These are phyloP conservation scores for Euphysa ruthae DNA, from an alignment of 30 jellyfish, hydroid and myxozoan genomes.

Conservation along the genomic window DNA sequence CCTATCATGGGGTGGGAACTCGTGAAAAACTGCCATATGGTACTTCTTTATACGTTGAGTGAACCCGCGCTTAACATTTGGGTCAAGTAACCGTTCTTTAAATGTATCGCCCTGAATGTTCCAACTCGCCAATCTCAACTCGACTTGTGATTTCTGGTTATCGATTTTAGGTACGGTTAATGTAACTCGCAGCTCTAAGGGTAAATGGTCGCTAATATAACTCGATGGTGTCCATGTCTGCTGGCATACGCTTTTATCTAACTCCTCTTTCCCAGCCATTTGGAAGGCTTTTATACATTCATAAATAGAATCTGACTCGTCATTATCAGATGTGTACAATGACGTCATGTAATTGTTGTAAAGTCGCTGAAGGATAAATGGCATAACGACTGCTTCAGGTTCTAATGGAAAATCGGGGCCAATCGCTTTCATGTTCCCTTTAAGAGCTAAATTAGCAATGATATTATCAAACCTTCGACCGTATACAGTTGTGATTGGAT, in stretches of 20 bases:
- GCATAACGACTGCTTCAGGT: slow-evolving; percentile 24
- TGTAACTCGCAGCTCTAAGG: slow-evolving; percentile 11
- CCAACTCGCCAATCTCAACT: slow-evolving; percentile 23
- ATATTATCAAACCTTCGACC: slow-evolving; percentile 27
- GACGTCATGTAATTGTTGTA: slow-evolving; percentile 26
- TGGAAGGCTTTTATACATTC: slow-evolving; percentile 23
- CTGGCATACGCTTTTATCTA: slow-evolving; percentile 14
- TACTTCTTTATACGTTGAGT: background rate
- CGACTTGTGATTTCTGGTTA: slow-evolving; percentile 9
- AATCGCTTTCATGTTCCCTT: slow-evolving; percentile 21
- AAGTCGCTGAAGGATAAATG: slow-evolving; percentile 16
- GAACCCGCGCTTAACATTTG: slow-evolving; percentile 13
- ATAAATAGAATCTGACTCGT: slow-evolving; percentile 28
- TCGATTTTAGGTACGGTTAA: background rate
- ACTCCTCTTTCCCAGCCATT: slow-evolving; percentile 23
- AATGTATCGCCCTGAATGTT: slow-evolving; percentile 31
- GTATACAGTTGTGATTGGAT: slow-evolving; percentile 28
- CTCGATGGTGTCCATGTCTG: slow-evolving; percentile 26
- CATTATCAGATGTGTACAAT: slow-evolving; percentile 17
- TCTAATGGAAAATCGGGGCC: slow-evolving; percentile 36
- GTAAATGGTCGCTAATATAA: slow-evolving; percentile 25
- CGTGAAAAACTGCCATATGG: slow-evolving; percentile 31
- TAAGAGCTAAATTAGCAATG: slow-evolving; percentile 1
- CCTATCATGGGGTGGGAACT: slow-evolving; percentile 29
- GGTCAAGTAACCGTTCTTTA: slow-evolving; percentile 25